These are phyloP conservation scores for Anarhynchus alexandrinus DNA, from an alignment of 2,113 vertebrate genomes.

Conservation along the genomic window DNA sequence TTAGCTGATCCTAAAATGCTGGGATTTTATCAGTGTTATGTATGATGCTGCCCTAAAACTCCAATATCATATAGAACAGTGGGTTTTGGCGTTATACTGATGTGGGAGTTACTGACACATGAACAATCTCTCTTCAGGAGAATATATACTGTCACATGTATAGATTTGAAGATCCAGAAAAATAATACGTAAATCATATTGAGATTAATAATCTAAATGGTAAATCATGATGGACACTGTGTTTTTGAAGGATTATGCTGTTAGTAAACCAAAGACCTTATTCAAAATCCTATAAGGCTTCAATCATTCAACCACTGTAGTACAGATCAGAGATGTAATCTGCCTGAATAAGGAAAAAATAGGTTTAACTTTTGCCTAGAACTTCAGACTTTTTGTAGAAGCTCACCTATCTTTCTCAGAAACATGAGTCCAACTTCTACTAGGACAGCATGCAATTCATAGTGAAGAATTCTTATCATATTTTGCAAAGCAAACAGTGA, in stretches of 20 bases:
- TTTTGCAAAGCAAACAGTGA: neutral
- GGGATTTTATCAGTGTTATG: neutral
- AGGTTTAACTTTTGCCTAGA: neutral
- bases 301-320: neutral
- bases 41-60: neutral
- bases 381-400: neutral
- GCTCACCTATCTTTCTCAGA: neutral
- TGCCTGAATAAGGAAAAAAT: neutral
- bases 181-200: neutral
- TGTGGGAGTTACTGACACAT: neutral
- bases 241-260: neutral
- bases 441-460: neutral
- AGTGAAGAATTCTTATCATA: neutral
- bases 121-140: neutral
- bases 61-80: neutral
- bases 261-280: neutral
- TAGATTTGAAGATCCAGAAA: neutral
- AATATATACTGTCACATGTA: neutral
- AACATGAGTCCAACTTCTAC: neutral
- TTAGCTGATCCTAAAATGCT: neutral
- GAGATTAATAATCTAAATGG: neutral
- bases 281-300: neutral
- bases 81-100: neutral
- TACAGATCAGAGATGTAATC: neutral
- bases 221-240: neutral